A percentile compares a stretch with the other conserved stretches of the same genome.
Conservation (phyloP, 2,888 invertebrate genomes). For the Palloptera scutellata region DNA sequence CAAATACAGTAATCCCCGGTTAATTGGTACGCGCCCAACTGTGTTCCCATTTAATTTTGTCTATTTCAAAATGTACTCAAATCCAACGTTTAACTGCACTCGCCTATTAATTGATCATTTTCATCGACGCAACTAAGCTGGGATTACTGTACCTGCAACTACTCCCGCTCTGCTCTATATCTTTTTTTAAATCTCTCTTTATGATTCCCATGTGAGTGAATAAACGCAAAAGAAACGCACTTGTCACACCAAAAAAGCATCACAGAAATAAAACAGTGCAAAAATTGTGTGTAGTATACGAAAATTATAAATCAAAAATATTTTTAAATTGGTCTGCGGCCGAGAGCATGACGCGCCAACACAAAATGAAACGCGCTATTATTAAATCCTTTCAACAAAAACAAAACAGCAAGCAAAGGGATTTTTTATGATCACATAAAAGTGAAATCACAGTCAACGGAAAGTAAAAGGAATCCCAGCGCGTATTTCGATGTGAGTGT, state of each 20-base stretch:
- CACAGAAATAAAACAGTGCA: slow-evolving; percentile 16
- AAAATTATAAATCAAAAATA: slow-evolving; percentile 38
- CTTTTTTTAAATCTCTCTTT: not conserved
- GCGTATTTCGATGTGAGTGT: slow-evolving; percentile 17
- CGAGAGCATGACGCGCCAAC: slow-evolving; percentile 37
- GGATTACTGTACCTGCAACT: no score
- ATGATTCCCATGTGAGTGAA: slow-evolving; percentile 28
- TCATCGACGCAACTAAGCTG: no score
- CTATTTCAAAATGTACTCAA: no score
- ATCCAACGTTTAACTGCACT: no score
- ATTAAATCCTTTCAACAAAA: slow-evolving; percentile 37
- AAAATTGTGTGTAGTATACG: not conserved
- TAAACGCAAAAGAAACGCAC: slow-evolving; percentile 27
- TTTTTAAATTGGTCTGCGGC: slow-evolving; percentile 47
- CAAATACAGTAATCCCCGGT: no score
- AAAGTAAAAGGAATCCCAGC: slow-evolving; percentile 34
- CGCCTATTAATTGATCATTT: no score
- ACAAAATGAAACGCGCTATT: slow-evolving; percentile 17
- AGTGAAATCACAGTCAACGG: slow-evolving; percentile 22
- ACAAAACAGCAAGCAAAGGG: slow-evolving; percentile 34
- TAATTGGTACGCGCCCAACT: no score
- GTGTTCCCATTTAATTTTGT: no score
- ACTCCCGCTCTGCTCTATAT: no score
- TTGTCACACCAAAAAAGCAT: slow-evolving; percentile 31
- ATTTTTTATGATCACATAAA: slow-evolving; percentile 44